Evolutionary conservation across 2,797 vertebrate species (phyloP).

Genomic region (Adelosebastes latens): DNA sequence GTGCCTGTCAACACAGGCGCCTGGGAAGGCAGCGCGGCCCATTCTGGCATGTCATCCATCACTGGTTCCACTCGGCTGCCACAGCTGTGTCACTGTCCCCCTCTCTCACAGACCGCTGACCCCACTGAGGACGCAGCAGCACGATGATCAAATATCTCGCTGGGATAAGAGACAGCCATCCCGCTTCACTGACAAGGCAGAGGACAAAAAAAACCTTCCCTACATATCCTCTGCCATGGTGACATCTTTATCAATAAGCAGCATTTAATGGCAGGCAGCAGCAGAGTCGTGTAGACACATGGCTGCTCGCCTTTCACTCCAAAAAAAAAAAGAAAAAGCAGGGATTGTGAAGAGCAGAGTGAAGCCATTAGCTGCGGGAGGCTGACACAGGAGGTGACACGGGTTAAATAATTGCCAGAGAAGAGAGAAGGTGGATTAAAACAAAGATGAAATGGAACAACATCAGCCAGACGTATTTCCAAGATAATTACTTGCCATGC

Average conservation of each 20-base stretch:
- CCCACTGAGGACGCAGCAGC: slow-evolving; percentile 68
- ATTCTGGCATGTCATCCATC: slow-evolving; percentile 82
- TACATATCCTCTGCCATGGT: slow-evolving; percentile 16
- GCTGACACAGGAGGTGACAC: slow-evolving; percentile 33
- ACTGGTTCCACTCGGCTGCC: slow-evolving; percentile 74
- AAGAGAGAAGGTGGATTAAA: slow-evolving; percentile 47
- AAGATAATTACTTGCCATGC: slow-evolving; percentile 67
- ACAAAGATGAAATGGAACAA: slow-evolving; percentile 50
- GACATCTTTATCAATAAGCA: slow-evolving; percentile 64
- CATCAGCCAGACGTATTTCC: slow-evolving; percentile 40
- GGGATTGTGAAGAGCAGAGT: slow-evolving; percentile 29
- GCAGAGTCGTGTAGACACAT: slow-evolving; percentile 6
- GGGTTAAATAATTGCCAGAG: slow-evolving; percentile 66
- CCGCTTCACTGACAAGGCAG: slow-evolving; percentile 48
- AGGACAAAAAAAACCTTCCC: slow-evolving; percentile 16
- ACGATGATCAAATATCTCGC: slow-evolving; percentile 72
- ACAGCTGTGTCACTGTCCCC: slow-evolving; percentile 77
- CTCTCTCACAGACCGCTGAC: slow-evolving; percentile 69
- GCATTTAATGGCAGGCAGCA: slow-evolving; percentile 46
- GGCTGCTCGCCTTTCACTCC: slow-evolving; percentile 18
- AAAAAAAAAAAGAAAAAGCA: neutral
- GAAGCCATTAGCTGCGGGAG: slow-evolving; percentile 56
- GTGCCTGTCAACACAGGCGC: slow-evolving; percentile 74
- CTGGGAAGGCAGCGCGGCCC: slow-evolving; percentile 60
- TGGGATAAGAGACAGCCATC: slow-evolving; percentile 56